Base-by-base conservation (phyloP, 1,140 invertebrate species). In the Drosophila bocqueti region DNA sequence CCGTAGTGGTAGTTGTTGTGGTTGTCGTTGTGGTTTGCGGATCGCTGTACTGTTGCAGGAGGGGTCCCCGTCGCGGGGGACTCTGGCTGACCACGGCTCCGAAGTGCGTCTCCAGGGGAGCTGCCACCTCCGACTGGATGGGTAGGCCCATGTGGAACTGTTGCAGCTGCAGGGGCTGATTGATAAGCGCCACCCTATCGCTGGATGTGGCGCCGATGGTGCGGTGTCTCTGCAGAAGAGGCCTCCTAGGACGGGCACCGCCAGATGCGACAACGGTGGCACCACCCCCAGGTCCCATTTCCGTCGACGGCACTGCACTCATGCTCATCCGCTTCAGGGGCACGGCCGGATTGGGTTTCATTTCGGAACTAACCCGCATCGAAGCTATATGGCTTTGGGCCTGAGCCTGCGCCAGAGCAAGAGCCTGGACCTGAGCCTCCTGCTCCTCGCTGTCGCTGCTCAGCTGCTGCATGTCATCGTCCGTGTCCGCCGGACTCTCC, bases 391-490 rank as follows among this genome's bases (percentile, higher is more conserved):
- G 64, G 9, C 31, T 21, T 21, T 78, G 49, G 3, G 54, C 47
- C 13, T 34, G 21, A 2, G 61, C 52, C 36, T 42, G 45, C n/a
- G 61, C 58, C 21, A 31, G 46, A 15, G 59, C 29, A 21, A 16
- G 18, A 6, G 64, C 66, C 24, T 57, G 54, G 15, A 36, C 36
- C 21, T 57, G 54, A 26, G 57, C 60, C 58, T 78, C 74, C 77
- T 81, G 86, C 43, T 94, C 95, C 63, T 96, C 96, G 81, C 96
- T 96, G 85, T 97, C 96, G 34, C 96, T 97, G 46, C 96, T 96
- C 87, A 97, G 96, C 69, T 96, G 96, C 73, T 96, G 96, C 62
- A 96, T 95, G 90, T 97, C 96, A 83, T 96, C 96, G 83, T 97
- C 96, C 3, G 96, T 97, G 58, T 96, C 95, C 29, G 93, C 93